Base-by-base conservation (phyloP, 2,888 invertebrate species). In the Sarcophaga rosellei region DNA sequence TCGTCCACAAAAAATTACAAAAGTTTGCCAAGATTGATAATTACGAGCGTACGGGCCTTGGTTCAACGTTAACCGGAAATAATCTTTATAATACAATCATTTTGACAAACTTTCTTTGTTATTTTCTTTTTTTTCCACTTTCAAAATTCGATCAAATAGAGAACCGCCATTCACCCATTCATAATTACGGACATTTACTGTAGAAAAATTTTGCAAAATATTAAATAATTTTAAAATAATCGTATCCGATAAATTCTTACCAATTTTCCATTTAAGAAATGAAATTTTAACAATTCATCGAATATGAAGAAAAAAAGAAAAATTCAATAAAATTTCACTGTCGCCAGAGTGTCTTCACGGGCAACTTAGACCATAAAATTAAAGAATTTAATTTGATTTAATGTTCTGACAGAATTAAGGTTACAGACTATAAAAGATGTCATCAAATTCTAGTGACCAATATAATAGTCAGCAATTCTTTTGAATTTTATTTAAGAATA, bases 401-500 rank as follows among this genome's bases (percentile, higher is more conserved):
- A 25, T 35, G 17, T 8, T 4, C 17, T 21, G 45, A 2, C 20
- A 20, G 23, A 59, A 72, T 72, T 72, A 72, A 72, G 72, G 72
- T 35, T 72, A 72, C 59, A 35, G 35, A 21, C 3, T 59, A 59
- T 72, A 72, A 61, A 59, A 72, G 59, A 12, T 61, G 21, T 72
- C 72, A 72, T 72, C 35, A 59, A 72, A 72, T 61, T 72, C 72
- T 61, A 44, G 5, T 61, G 59, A 72, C 72, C 72, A 61, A 72
- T 72, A 59, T 72, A 72, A 72, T 59, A 35, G 35, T 61, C 59
- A 66, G 66, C 66, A 44, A n/a, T 20, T 44, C 20, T 66, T 65
- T 53, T 53, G 53, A 66, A 66, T 44, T 65, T 44, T 65, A 65
- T n/a, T 65, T 44, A 3, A 20, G 11, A 23, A 59, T 11, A 11